A percentile compares a stretch with the other conserved stretches of the same genome.
phyloP scores from a whole-genome alignment of 1,140 invertebrate species.

The Luehdorfia chinensis region DNA sequence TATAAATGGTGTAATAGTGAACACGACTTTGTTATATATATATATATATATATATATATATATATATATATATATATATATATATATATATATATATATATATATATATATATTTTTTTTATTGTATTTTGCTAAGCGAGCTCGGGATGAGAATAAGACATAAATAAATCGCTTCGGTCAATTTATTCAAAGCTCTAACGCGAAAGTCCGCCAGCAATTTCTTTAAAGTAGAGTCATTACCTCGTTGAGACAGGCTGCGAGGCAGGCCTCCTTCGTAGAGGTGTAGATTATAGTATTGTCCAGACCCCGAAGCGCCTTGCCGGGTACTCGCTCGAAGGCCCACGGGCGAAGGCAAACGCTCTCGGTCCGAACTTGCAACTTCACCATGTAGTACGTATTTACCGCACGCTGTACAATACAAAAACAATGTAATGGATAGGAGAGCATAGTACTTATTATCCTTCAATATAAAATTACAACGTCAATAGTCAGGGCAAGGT shows the following conservation, averaged over 20 bases:
- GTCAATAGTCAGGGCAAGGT: slow-evolving; percentile 6
- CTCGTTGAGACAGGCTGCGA: slow-evolving; percentile 94
- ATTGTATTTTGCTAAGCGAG: slow-evolving; percentile 29
- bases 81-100: no score
- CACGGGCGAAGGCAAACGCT: slow-evolving; percentile 94
- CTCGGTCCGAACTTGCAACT: slow-evolving; percentile 92
- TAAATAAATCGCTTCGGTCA: slow-evolving; percentile 30
- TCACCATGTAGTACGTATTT: slow-evolving; percentile 97
- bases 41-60: no score
- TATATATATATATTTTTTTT: no score
- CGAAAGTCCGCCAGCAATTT: slow-evolving; percentile 33
- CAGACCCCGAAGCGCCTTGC: slow-evolving; percentile 92
- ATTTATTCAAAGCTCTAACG: slow-evolving; percentile 23
- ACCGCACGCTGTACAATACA: slow-evolving; percentile 82
- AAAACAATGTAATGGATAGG: no score
- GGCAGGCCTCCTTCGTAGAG: slow-evolving; percentile 94
- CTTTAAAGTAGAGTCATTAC: slow-evolving; percentile 70
- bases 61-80: no score
- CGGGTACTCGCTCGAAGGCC: slow-evolving; percentile 95
- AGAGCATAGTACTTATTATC: no score
- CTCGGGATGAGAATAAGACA: slow-evolving; percentile 26
- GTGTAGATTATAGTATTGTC: slow-evolving; percentile 96
- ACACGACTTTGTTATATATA: no score
- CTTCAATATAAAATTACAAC: no score
- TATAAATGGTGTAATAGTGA: no score